These are phyloP conservation scores for Parus major DNA, from an alignment of 2,113 vertebrate genomes.

Conservation along the genomic window DNA sequence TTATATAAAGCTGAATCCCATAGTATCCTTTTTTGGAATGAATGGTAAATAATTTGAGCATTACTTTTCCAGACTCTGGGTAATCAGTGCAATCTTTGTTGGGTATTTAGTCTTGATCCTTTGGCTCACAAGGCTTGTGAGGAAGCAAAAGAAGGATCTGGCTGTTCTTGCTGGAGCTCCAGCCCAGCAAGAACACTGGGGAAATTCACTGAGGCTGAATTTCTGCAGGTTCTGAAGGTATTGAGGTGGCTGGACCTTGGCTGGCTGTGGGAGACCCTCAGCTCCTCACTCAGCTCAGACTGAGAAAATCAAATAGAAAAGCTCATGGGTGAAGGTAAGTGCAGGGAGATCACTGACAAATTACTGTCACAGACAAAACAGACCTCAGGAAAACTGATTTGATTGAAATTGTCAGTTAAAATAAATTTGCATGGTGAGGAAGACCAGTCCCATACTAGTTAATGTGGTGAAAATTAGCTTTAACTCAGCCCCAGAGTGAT, in stretches of 20 bases:
- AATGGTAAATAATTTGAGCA: not conserved
- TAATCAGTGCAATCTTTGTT: not conserved
- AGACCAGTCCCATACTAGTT: not conserved
- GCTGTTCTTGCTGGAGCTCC: not conserved
- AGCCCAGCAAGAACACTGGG: no score
- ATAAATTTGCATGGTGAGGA: not conserved
- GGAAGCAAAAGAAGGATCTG: not conserved
- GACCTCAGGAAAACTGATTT: rapidly evolving
- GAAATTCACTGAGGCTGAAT: not conserved
- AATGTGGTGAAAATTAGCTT: not conserved
- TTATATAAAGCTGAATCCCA: not conserved
- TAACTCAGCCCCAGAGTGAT: not conserved
- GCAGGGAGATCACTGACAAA: not conserved
- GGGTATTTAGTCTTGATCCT: not conserved
- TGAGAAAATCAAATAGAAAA: not conserved
- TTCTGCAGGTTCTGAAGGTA: not conserved
- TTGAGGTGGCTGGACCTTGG: not conserved
- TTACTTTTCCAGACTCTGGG: not conserved
- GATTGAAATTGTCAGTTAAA: not conserved
- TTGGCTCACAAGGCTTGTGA: rapidly evolving
- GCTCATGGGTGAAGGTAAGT: not conserved
- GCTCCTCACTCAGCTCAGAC: not conserved
- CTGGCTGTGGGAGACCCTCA: not conserved
- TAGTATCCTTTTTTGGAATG: not conserved
- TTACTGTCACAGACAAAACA: not conserved